Conservation (phyloP, 2,113 vertebrate genomes). For the Apodemus sylvaticus region DNA sequence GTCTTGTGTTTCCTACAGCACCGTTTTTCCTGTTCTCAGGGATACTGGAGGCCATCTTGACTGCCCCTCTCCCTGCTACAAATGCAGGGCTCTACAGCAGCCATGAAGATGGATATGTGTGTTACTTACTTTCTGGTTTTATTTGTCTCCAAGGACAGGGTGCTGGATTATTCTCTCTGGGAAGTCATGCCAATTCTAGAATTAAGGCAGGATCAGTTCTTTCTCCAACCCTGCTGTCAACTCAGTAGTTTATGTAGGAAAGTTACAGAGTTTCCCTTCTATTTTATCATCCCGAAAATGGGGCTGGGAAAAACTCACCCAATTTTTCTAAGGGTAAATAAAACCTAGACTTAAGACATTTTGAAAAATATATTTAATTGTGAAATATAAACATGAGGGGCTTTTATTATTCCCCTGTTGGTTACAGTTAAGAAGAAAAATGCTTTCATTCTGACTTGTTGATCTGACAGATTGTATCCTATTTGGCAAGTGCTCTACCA, state of each 20-base stretch:
- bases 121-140: constrained; percentile 4
- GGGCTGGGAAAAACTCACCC: not conserved
- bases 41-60: not conserved
- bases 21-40: not conserved
- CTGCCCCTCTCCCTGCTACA: too few relatives aligned
- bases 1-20: not conserved
- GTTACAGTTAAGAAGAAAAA: constrained; percentile 1
- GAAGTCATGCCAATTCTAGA: not conserved
- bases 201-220: not conserved
- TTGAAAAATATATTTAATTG: constrained; percentile 30
- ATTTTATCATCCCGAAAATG: not conserved
- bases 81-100: not conserved
- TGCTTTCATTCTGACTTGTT: not conserved
- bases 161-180: not conserved
- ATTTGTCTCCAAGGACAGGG: not conserved
- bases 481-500: not conserved
- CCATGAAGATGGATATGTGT: too few relatives aligned
- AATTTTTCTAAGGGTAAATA: constrained; percentile 16
- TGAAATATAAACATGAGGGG: not conserved
- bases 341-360: constrained; percentile 29
- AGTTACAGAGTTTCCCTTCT: not conserved
- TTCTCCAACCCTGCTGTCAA: not conserved
- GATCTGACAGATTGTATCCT: not conserved
- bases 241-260: constrained; percentile 16
- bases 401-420: not conserved